Base-by-base conservation (phyloP, 2,797 vertebrate genomes). In the Neosilurus mollespiculum region DNA sequence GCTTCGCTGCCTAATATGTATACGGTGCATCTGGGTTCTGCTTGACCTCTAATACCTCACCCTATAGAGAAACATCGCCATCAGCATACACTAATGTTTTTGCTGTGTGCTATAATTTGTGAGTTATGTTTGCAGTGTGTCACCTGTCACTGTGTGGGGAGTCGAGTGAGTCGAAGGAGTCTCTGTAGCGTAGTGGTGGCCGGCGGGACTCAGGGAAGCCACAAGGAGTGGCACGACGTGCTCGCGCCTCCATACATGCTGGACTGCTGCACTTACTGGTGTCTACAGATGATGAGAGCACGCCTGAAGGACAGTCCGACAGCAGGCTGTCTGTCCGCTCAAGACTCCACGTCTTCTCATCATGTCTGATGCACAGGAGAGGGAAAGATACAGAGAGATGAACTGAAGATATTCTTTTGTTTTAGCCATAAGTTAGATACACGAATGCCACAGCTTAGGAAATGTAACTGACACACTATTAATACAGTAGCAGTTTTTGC, bases 261-360 rank as follows among this genome's bases (percentile, higher is more conserved):
- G 97, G 97, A 90, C 97, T 99, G 95, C 96, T 99, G 95, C 97
- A 99, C 93, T 99, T 98, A 92, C 97, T 99, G 94, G 97, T 99
- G 92, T 97, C 97, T 91, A 99, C 97, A 0, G 97, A 98, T 0
- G 97, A 99, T 90, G 97, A 95, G 90, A 97, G 95, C 91, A 98
- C 95, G 88, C 97, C 97, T 0, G 96, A 96, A 89, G 97, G 97
- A 78, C 96, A 97, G 90, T 99, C 97, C 0, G 97, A 99, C 88
- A 97, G 96, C 91, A 96, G 91, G 77, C 97, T 98, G 91, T 97
- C 97, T 0, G 97, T 97, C 89, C 93, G 94, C 89, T 98, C 97
- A 93, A 98, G 92, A 95, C 97, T 98, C 97, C 96, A 99, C 61
- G 97, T 98, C 91, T 96, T 96, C 92, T 97, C 97, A 91, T 97